Base-by-base conservation (phyloP, 1,140 invertebrate species). In the Drosophila ambigua region DNA sequence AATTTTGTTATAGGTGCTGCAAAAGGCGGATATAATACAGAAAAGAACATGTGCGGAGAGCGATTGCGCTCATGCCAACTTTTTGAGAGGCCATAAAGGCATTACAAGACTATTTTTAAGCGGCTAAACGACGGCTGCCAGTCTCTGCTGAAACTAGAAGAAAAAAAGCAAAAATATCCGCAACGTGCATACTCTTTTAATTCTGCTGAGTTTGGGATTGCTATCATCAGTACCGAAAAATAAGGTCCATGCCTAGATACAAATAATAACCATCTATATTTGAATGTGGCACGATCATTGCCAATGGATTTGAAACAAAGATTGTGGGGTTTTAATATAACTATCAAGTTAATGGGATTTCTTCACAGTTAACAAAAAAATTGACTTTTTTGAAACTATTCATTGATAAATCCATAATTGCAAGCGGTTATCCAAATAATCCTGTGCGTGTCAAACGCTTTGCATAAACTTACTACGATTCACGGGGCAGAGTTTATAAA, bases 91-190 rank as follows among this genome's bases (percentile, higher is more conserved):
- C 49, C 41, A 67, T 61, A 73, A 48, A 55, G 57, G 53, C 59
- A 60, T 77, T 77, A 77, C 72, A 77, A 77, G 66, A 60, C 65
- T 77, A 77, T 77, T 76, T 75, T 69, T 69, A 77, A 61, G 52
- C 62, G 48, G 52, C 52, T 61, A 61, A 61, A 57, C 39, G 50
- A 66, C 61, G 71, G 60, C 45, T 44, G 71, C 44, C 63, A 77
- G 51, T 77, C 58, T 77, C 53, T 62, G 59, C 58, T 58, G 73
- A 77, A 71, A 71, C 53, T 59, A 53, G 59, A 13, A 26, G 67
- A 35, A 59, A 77, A 77, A 72, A 63, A 44, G 41, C 59, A 55
- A 50, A 64, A 63, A 72, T 55, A 72, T 4, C 39, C 53, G 59
- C 50, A 44, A 23, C 2, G 7, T 15, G 16, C 23, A 53, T 71